These are phyloP conservation scores for Coregonus clupeaformis DNA, from an alignment of 2,113 vertebrate genomes.

Conservation along the genomic window DNA sequence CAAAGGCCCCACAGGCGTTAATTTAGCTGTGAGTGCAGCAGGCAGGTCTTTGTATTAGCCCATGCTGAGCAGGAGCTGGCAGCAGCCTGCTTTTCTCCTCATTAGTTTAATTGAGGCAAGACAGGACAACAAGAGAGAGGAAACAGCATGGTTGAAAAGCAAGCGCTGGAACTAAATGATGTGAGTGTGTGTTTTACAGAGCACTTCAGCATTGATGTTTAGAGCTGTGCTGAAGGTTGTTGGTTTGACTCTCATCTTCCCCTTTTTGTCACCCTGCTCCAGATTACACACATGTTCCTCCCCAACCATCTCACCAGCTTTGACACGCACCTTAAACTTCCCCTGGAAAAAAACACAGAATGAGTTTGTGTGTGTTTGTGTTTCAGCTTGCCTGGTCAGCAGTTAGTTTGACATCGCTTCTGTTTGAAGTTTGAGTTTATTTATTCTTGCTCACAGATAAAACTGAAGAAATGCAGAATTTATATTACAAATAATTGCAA, in stretches of 20 bases:
- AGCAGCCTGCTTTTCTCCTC: conserved; percentile 7
- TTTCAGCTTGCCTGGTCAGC: no score
- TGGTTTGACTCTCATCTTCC: conserved; percentile 80
- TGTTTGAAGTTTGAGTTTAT: no score
- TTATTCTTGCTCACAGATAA: no score
- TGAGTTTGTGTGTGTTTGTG: no score
- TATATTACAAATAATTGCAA: not conserved
- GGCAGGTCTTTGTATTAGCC: conserved; percentile 5
- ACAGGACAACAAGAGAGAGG: not conserved
- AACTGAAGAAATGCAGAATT: no score
- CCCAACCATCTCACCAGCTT: no score
- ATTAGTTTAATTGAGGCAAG: conserved; percentile 31
- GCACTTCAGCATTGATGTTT: conserved; percentile 57
- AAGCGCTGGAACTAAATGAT: not conserved
- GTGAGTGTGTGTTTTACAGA: conserved; percentile 8
- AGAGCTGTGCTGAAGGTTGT: conserved; percentile 81
- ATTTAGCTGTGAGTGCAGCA: conserved; percentile 19
- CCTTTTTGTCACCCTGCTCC: conserved; percentile 47
- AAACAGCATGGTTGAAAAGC: not conserved
- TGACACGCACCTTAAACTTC: no score
- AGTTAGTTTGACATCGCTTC: no score
- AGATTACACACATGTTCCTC: conserved; percentile 75
- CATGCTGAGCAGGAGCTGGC: conserved; percentile 1
- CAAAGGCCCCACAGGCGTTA: conserved; percentile 19
- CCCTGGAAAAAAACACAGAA: no score